Evolutionary conservation across 2,113 vertebrate species (phyloP).

Genomic region (Labrus mixtus): DNA sequence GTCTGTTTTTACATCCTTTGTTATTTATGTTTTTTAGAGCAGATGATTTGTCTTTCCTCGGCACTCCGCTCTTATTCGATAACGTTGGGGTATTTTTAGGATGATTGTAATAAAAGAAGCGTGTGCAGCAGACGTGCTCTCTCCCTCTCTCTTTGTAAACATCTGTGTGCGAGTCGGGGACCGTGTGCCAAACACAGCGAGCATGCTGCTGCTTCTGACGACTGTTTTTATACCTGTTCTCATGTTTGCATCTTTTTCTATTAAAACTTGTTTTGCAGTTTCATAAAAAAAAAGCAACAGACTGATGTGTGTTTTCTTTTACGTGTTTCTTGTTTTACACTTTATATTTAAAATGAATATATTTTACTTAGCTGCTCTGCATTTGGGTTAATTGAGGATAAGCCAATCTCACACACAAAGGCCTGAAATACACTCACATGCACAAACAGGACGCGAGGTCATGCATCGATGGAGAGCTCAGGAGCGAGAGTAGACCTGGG

Average conservation of each 20-base stretch:
- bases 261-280: constrained; percentile 58
- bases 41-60: constrained; percentile 6
- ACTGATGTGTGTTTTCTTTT: not conserved
- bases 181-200: constrained; percentile 7
- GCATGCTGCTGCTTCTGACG: not conserved
- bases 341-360: no score
- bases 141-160: constrained; percentile 22
- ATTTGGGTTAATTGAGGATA: no score
- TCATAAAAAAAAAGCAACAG: constrained; percentile 13
- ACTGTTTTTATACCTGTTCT: constrained; percentile 38
- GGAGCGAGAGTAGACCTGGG: no score
- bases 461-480: no score
- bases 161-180: not conserved
- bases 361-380: no score
- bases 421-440: no score
- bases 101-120: not conserved
- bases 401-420: no score
- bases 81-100: not conserved
- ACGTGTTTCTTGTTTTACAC: no score
- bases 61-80: constrained; percentile 4
- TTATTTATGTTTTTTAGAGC: constrained; percentile 48
- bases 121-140: not conserved
- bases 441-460: no score
- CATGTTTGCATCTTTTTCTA: constrained; percentile 27
- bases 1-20: constrained; percentile 27